These are phyloP conservation scores for Lamproptera curius DNA, from an alignment of 2,888 invertebrate genomes.

Conservation along the genomic window DNA sequence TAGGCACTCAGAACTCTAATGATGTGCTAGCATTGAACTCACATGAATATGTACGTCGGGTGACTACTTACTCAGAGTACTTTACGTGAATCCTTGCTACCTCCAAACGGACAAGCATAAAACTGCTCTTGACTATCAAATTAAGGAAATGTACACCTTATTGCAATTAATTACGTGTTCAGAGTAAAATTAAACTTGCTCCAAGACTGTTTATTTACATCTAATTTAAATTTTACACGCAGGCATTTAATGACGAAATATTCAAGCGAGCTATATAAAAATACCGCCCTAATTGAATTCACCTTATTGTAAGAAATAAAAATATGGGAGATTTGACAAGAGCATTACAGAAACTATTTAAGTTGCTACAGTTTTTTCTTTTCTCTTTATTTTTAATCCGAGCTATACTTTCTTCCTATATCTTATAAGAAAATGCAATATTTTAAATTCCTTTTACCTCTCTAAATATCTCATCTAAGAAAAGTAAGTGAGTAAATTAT, in stretches of 20 bases:
- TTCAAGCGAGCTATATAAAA: conserved; percentile 45
- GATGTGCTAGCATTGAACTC: conserved; percentile 47
- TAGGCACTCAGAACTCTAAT: conserved; percentile 43
- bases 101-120: too few relatives aligned
- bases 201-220: conserved; percentile 36
- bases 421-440: too few relatives aligned
- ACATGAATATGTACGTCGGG: conserved; percentile 49
- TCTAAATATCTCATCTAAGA: too few relatives aligned
- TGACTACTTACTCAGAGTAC: too few relatives aligned
- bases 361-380: too few relatives aligned
- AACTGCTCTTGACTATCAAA: conserved; percentile 17
- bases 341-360: too few relatives aligned
- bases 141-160: conserved; percentile 23
- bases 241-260: conserved; percentile 34
- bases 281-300: conserved; percentile 46
- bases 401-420: too few relatives aligned
- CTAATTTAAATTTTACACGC: conserved; percentile 48
- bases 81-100: conserved; percentile 39
- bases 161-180: background rate
- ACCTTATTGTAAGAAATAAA: conserved; percentile 43
- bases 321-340: too few relatives aligned
- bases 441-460: too few relatives aligned
- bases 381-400: too few relatives aligned
- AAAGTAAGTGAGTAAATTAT: background rate
- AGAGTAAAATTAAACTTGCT: conserved; percentile 18